Base-by-base conservation (phyloP, 2,113 vertebrate genomes). In the Pongo pygmaeus region DNA sequence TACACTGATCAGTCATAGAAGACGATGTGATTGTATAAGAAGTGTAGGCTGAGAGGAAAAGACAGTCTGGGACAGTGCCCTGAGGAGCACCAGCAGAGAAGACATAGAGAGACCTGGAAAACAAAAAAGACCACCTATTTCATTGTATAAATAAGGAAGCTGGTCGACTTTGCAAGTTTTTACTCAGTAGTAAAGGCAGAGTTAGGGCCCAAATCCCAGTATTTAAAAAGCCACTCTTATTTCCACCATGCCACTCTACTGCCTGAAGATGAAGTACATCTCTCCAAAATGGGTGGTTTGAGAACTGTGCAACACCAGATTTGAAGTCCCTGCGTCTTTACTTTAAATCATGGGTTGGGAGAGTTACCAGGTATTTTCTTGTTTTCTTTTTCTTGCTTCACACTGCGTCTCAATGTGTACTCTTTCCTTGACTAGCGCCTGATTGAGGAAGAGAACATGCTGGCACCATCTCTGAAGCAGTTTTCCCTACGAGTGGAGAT, bases 371-470 rank as follows among this genome's bases (percentile, higher is more conserved):
- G 22, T 84, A 30, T 20, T 77, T 91, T 78, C 64, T 20, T 57
- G 18, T 74, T 55, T 78, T 50, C 75, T 50, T n/a, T 59, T 94
- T 93, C 40, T 78, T 55, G 25, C 27, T 40, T 69, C 30, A 7
- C 69, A 10, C 55, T 14, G 78, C 32, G 40, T 94, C 35, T 95
- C 81, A 32, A 87, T 75, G 5, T 2, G 27, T 55, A 12, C 80
- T 86, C 13, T 91, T 80, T 94, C 92, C 72, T 97, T 78, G 96
- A 78, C 43, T 97, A 99, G 99, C 99, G 99, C 96, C 98, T 99
- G 98, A 99, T 99, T 55, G 99, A 99, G 98, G 99, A 99, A 98
- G 99, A 99, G 98, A 99, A 99, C 98, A 99, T 99, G 99, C 97
- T 99, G 97, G 99, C 99, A 27, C 99, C 99, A 0, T 99, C 99